A percentile compares a stretch with the other conserved stretches of the same genome.
Conservation (phyloP, 2,888 invertebrate genomes). For the Ectemnius continuus region DNA sequence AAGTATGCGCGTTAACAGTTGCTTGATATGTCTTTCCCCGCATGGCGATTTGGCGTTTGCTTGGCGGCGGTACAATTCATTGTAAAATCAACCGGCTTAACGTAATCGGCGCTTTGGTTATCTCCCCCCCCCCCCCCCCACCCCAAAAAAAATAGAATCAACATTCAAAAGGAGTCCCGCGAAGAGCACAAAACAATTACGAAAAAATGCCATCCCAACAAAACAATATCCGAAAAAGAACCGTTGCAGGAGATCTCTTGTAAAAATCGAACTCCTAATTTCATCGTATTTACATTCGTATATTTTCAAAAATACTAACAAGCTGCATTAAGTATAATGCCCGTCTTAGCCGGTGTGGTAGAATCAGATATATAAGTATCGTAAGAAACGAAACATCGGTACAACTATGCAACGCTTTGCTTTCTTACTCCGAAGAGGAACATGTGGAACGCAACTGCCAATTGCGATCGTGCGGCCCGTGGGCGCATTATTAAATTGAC, state of each 20-base stretch:
- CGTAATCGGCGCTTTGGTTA: background rate
- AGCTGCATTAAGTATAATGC: constrained; percentile 16
- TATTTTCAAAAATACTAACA: constrained; percentile 14
- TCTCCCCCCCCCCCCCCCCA: no score
- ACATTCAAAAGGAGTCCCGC: constrained; percentile 1
- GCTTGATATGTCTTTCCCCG: constrained; percentile 60
- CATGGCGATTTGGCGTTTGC: constrained; percentile 30
- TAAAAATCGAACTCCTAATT: constrained; percentile 3
- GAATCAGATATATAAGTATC: background rate
- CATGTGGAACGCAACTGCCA: constrained; percentile 33
- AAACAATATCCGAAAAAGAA: background rate
- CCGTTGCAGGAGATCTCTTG: background rate
- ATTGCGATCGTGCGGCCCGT: constrained; percentile 52
- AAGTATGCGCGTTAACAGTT: constrained; percentile 55
- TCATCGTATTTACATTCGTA: constrained; percentile 34
- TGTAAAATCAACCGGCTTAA: constrained; percentile 14
- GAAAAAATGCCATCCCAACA: background rate
- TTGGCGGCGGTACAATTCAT: background rate
- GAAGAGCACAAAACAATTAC: constrained; percentile 2
- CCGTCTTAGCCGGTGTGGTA: background rate
- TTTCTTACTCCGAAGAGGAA: constrained; percentile 25
- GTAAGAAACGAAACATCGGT: constrained; percentile 13
- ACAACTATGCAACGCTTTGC: constrained; percentile 6
- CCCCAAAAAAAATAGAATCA: background rate
- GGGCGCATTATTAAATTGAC: constrained; percentile 48